Conservation (phyloP, 2,113 vertebrate species). For the Hippocampus barbouri region DNA sequence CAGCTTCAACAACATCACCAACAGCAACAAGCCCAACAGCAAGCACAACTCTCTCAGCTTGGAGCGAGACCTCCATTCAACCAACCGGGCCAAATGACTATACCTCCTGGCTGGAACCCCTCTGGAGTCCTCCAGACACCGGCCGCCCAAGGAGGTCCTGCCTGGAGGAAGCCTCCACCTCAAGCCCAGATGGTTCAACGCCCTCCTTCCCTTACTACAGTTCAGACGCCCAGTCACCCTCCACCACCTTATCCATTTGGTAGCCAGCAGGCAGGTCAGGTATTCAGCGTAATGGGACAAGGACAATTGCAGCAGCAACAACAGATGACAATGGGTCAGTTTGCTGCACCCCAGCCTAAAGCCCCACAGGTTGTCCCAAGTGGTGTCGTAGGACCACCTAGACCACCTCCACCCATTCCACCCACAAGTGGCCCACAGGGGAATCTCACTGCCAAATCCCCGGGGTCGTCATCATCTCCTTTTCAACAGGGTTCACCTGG, state of each 20-base stretch:
- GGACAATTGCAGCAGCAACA: slow-evolving; percentile 79
- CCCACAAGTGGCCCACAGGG: slow-evolving; percentile 81
- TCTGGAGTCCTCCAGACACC: slow-evolving; percentile 86
- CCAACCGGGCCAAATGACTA: slow-evolving; percentile 84
- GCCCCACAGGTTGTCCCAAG: slow-evolving; percentile 81
- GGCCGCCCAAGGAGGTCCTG: slow-evolving; percentile 79
- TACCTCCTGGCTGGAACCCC: slow-evolving; percentile 91
- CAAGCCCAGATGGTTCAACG: slow-evolving; percentile 83
- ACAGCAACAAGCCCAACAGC: slow-evolving; percentile 69
- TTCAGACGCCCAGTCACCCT: slow-evolving; percentile 94
- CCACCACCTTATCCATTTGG: slow-evolving; percentile 97
- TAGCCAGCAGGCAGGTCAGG: slow-evolving; percentile 94
- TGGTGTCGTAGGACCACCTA: slow-evolving; percentile 72
- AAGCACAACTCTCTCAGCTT: slow-evolving; percentile 70
- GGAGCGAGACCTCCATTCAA: slow-evolving; percentile 87
- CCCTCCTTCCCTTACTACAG: slow-evolving; percentile 86
- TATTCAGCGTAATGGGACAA: slow-evolving; percentile 68
- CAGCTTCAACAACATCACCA: slow-evolving; percentile 85
- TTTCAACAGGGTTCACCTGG: slow-evolving; percentile 97
- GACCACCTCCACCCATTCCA: slow-evolving; percentile 82
- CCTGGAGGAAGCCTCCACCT: slow-evolving; percentile 90
- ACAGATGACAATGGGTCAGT: slow-evolving; percentile 86
- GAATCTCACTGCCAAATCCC: slow-evolving; percentile 92
- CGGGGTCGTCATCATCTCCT: slow-evolving; percentile 96
- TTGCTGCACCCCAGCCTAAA: slow-evolving; percentile 92